Evolutionary conservation across 64 coral and sea anemone species (phyloP), one percentile per base, ranked within the genome.

Genomic region (Dendrophyllia cribrosa): DNA sequence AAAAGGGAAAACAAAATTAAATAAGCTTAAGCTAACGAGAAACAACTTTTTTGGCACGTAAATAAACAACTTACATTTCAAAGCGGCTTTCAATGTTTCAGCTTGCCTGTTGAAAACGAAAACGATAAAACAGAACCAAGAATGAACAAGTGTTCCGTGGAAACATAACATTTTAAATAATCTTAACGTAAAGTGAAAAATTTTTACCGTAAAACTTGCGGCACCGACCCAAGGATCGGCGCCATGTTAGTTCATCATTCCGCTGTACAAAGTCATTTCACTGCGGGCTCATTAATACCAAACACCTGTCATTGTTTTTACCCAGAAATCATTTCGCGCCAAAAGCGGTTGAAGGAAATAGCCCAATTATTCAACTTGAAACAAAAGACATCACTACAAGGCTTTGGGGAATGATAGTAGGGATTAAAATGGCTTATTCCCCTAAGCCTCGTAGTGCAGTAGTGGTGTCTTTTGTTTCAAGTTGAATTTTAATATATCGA

Each of bases 131-230:
- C 19, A 77, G 5, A 78, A 50, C 17, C 34, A 87, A 9, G 17
- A 65, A 87, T 76, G 66, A 22, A 56, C 55, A 62, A 64, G 6
- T 19, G 4, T 66, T 51, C 8, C 22, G 21, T 51, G 19, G 1
- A n/a, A 9, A 68, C 3, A 51, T n/a, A 68, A 67, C 6, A 51
- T 11, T 15, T 52, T 17, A 11, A 8, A 64, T 17, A 84, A 84
- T 34, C 17, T 12, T 14, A 84, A 50, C 45, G 26, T 12, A 50
- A 66, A 44, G 44, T 10, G 20, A 26, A 79, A 93, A 78, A 47
- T 64, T 82, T 71, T 66, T 73, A 93, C 91, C 91, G 83, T 93
- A 93, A 93, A 93, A 72, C 91, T 87, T 93, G 91, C 61, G 91
- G 46, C 51, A 66, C 83, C 73, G 80, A 85, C 64, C 91, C 74